These are phyloP conservation scores for Andricus curvator DNA, from an alignment of 2,888 invertebrate genomes.

Conservation along the genomic window DNA sequence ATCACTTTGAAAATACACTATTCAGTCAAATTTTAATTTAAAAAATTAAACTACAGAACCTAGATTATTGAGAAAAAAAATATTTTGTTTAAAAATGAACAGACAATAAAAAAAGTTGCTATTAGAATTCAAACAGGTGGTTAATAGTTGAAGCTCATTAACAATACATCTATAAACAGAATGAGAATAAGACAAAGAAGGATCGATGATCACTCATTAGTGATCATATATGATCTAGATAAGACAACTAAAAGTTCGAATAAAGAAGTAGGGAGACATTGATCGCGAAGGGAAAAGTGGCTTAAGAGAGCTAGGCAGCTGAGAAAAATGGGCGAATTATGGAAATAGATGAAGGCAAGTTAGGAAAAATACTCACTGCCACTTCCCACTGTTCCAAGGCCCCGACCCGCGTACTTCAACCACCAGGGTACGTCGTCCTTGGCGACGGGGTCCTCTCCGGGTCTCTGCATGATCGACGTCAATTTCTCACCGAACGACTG, in stretches of 20 bases:
- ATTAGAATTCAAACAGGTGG: background rate
- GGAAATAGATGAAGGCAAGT: background rate
- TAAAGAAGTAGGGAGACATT: constrained; percentile 19
- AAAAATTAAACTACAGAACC: background rate
- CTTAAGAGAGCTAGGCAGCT: background rate
- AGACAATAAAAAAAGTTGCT: background rate
- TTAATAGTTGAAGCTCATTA: background rate
- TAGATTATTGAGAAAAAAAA: background rate
- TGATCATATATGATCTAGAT: background rate
- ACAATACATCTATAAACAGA: background rate
- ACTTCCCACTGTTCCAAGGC: constrained; percentile 91
- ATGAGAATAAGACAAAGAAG: background rate
- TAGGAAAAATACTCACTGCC: constrained; percentile 83
- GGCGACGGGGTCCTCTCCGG: constrained; percentile 87
- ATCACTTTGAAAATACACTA: background rate
- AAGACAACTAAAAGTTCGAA: constrained; percentile 2
- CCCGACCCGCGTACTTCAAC: constrained; percentile 92
- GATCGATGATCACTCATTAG: background rate
- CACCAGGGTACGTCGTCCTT: constrained; percentile 94
- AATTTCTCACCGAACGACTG: constrained; percentile 91
- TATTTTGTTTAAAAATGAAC: background rate
- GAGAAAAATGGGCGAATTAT: background rate
- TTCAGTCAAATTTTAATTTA: background rate
- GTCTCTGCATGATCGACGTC: constrained; percentile 88
- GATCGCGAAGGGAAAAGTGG: background rate